Percentiles rank a stretch among this genome's conserved stretches.
phyloP scores from a whole-genome alignment of 53 echinoderm and acorn worm species.

The Echinometra lucunter region DNA sequence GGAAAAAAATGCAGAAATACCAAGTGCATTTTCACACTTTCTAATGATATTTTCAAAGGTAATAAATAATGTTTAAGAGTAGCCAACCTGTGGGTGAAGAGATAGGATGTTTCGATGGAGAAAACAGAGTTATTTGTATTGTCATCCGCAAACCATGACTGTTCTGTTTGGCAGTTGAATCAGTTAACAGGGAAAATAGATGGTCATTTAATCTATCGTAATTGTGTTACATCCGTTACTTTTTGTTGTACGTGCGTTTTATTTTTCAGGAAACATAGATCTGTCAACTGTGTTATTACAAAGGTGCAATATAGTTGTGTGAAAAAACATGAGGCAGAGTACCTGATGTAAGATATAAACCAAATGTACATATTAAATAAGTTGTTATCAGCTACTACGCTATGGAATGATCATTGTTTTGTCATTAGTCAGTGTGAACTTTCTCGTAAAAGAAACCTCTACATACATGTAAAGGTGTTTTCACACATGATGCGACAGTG shows the following conservation, averaged over 20 bases:
- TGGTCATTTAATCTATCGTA: background rate
- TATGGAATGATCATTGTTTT: background rate
- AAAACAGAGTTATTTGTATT: too few species aligned
- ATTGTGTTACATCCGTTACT: background rate
- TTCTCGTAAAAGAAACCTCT: too few species aligned
- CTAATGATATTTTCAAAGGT: too few species aligned
- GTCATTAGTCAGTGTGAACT: background rate
- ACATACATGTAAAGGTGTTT: background rate
- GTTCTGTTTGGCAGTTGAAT: background rate
- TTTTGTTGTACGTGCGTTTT: background rate
- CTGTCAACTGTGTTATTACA: background rate
- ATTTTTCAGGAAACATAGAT: background rate
- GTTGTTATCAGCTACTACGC: constrained; percentile 28
- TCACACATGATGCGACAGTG: too few species aligned
- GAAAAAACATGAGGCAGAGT: background rate
- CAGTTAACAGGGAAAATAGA: background rate
- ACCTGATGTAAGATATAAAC: constrained; percentile 23
- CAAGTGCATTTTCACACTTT: too few species aligned
- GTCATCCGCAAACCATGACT: too few species aligned
- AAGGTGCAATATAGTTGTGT: constrained; percentile 42
- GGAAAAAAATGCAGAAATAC: too few species aligned
- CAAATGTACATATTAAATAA: constrained; percentile 42
- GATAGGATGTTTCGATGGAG: too few species aligned
- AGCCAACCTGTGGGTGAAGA: too few species aligned
- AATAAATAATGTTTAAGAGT: too few species aligned